Conservation (phyloP, 2,113 vertebrate species). For the Prolemur simus region DNA sequence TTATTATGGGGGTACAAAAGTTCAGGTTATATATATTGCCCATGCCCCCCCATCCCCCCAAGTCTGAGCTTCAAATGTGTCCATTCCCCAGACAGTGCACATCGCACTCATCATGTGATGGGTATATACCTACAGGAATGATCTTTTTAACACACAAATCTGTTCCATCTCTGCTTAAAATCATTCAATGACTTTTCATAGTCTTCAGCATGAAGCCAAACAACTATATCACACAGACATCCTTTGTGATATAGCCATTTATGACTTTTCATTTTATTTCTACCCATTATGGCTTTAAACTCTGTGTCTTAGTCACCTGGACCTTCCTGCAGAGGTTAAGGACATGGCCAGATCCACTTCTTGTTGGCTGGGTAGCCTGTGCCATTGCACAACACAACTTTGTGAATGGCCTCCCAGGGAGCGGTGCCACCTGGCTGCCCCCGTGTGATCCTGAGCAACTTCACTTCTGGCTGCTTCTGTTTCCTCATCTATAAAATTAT, state of each 20-base stretch:
- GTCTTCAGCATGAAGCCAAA: background rate
- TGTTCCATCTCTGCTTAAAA: background rate
- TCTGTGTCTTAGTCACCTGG: background rate
- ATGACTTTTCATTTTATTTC: background rate
- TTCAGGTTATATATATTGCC: too few species aligned
- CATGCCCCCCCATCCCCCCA: too few species aligned
- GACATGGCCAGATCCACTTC: background rate
- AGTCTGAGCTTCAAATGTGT: too few species aligned
- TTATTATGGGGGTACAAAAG: too few species aligned
- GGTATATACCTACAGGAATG: too few species aligned
- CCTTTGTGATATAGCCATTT: background rate
- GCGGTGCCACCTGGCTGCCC: too few species aligned
- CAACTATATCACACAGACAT: background rate
- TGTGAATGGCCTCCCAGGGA: background rate
- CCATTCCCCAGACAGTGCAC: too few species aligned
- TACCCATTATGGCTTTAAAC: background rate
- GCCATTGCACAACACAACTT: background rate
- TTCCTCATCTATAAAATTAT: background rate
- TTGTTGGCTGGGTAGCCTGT: background rate
- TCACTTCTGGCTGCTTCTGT: background rate
- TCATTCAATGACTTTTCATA: background rate
- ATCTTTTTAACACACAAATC: background rate
- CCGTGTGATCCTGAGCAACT: background rate
- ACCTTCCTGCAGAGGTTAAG: background rate
- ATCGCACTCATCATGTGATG: too few species aligned